A percentile compares a stretch with the other conserved stretches of the same genome.
Evolutionary conservation across 2,888 invertebrate genomes (phyloP).

Genomic region (Mythimna vitellina): DNA sequence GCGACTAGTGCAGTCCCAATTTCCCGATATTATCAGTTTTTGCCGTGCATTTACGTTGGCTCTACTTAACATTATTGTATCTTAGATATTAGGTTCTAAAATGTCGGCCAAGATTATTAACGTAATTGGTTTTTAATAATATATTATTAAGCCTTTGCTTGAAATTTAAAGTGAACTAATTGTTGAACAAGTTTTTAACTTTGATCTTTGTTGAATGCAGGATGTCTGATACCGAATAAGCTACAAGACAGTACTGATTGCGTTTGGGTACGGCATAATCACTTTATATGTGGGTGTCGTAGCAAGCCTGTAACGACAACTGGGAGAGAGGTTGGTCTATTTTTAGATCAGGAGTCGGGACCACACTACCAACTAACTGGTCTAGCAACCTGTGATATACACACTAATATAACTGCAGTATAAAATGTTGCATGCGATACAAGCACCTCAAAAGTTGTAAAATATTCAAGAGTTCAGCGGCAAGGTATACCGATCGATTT

Average conservation of each 20-base stretch:
- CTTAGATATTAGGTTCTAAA: constrained; percentile 29
- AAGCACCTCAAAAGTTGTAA: constrained; percentile 7
- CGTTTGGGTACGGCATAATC: constrained; percentile 22
- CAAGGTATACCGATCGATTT: constrained; percentile 13
- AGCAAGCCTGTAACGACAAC: constrained; percentile 27
- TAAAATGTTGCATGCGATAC: constrained; percentile 14
- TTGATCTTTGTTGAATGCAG: constrained; percentile 4
- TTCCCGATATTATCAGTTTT: constrained; percentile 53
- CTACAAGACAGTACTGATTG: constrained; percentile 11
- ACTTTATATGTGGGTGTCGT: constrained; percentile 41
- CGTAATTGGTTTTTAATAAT: constrained; percentile 12
- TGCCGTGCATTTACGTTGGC: constrained; percentile 35
- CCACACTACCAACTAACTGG: constrained; percentile 23
- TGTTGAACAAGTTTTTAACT: constrained; percentile 11
- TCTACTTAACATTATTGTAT: constrained; percentile 33
- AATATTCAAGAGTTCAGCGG: constrained; percentile 10
- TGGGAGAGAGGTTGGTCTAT: constrained; percentile 31
- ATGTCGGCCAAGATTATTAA: constrained; percentile 36
- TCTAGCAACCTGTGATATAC: constrained; percentile 33
- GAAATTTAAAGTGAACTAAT: constrained; percentile 2
- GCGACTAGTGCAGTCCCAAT: constrained; percentile 47
- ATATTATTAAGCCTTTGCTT: constrained; percentile 10
- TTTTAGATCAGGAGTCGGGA: constrained; percentile 36
- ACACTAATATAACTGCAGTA: constrained; percentile 12
- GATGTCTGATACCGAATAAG: not conserved